Percentiles rank a stretch among this genome's conserved stretches.
These are phyloP conservation scores for Megaceryle alcyon DNA, from an alignment of 2,797 vertebrate genomes.

Conservation along the genomic window DNA sequence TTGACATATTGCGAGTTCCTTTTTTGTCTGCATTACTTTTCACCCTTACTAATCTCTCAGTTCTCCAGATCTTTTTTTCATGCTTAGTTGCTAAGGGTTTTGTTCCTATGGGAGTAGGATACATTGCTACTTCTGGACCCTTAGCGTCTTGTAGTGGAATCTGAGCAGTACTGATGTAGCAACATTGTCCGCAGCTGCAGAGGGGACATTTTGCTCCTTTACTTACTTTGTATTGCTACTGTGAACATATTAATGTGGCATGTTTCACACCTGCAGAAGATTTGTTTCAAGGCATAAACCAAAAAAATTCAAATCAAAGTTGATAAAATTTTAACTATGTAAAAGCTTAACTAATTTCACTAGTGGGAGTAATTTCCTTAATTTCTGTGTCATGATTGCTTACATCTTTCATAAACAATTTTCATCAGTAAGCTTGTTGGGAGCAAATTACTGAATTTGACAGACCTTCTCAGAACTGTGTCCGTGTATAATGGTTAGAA, in stretches of 20 bases:
- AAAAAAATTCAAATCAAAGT: neutral
- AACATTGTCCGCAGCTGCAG: neutral
- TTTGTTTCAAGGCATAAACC: neutral
- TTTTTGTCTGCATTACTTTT: neutral
- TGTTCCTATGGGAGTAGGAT: neutral
- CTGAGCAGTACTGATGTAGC: neutral
- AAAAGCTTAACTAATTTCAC: neutral
- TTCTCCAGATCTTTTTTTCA: neutral
- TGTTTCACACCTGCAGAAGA: neutral
- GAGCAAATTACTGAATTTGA: neutral
- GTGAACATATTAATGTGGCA: neutral
- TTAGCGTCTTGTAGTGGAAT: neutral
- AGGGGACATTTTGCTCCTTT: neutral
- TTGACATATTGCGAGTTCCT: rapidly evolving
- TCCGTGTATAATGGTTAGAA: neutral
- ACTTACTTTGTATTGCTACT: neutral
- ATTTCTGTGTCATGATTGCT: constrained; percentile 4
- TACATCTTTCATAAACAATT: neutral
- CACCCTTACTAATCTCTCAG: neutral
- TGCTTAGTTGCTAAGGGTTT: neutral
- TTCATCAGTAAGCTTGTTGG: constrained; percentile 2
- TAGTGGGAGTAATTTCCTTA: constrained; percentile 3
- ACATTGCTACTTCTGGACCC: neutral
- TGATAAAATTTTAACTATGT: neutral
- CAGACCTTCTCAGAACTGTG: neutral